Conservation (phyloP, 2,797 vertebrate species). For the Sarcophilus harrisii region DNA sequence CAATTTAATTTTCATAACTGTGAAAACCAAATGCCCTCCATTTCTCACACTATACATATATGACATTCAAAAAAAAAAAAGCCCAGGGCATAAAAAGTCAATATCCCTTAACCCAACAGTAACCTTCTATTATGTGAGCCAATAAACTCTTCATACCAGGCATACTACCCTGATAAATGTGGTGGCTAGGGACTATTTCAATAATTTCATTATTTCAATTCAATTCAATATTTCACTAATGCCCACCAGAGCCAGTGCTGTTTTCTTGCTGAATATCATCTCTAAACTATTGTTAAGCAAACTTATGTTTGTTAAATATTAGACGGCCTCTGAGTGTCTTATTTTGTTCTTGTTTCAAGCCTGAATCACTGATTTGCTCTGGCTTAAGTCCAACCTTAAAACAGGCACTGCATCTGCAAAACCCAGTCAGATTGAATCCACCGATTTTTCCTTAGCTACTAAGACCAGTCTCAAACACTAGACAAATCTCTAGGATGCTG, state of each 20-base stretch:
- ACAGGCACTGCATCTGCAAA: not conserved
- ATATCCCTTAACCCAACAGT: not conserved
- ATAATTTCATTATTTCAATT: too few species aligned
- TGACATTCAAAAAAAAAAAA: not conserved
- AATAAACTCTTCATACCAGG: not conserved
- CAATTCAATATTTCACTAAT: too few species aligned
- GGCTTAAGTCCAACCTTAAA: not conserved
- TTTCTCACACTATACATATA: not conserved
- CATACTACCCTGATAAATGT: not conserved
- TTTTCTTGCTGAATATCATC: not conserved
- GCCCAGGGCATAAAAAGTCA: not conserved
- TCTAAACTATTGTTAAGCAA: not conserved
- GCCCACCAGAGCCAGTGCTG: not conserved
- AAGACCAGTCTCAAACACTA: not conserved
- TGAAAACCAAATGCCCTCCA: too few species aligned
- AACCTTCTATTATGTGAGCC: not conserved
- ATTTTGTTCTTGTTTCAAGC: not conserved
- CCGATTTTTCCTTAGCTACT: not conserved
- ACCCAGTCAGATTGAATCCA: not conserved
- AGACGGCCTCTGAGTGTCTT: not conserved
- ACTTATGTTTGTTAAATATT: not conserved
- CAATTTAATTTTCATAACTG: too few species aligned
- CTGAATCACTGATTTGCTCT: too few species aligned
- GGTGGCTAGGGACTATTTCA: not conserved
- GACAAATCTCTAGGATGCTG: not conserved